phyloP scores from a whole-genome alignment of 2,888 invertebrate genomes.

The Xestia sexstrigata region DNA sequence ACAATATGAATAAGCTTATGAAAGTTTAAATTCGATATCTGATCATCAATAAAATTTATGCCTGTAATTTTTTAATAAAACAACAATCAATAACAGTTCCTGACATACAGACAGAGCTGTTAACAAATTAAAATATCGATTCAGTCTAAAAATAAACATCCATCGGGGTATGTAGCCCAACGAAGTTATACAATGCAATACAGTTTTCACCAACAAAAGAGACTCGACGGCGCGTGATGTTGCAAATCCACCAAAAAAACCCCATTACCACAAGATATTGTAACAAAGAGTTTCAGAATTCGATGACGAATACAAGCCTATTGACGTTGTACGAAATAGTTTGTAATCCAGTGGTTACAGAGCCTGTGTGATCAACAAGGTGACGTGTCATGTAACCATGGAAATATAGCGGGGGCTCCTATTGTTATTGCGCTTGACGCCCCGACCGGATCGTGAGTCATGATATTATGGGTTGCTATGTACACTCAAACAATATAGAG shows the following conservation, averaged over 20 bases:
- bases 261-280: conserved; percentile 12
- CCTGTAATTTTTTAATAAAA: background rate
- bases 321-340: conserved; percentile 32
- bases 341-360: conserved; percentile 35
- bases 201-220: conserved; percentile 15
- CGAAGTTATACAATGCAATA: conserved; percentile 10
- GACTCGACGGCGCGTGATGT: conserved; percentile 28
- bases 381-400: conserved; percentile 55
- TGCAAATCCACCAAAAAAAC: conserved; percentile 26
- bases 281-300: conserved; percentile 29
- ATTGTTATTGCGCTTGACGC: conserved; percentile 22
- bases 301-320: conserved; percentile 25
- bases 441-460: conserved; percentile 53
- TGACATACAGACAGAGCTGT: background rate
- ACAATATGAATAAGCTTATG: background rate
- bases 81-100: background rate
- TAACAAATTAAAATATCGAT: conserved; percentile 40
- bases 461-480: background rate
- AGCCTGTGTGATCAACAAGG: conserved; percentile 41
- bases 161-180: background rate
- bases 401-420: conserved; percentile 25
- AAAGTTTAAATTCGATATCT: background rate
- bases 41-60: background rate
- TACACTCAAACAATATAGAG: background rate
- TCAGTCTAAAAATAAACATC: conserved; percentile 12